Percentiles rank a stretch among this genome's conserved stretches.
phyloP scores from a whole-genome alignment of 2,113 vertebrate genomes.

The Ibidorhyncha struthersii region DNA sequence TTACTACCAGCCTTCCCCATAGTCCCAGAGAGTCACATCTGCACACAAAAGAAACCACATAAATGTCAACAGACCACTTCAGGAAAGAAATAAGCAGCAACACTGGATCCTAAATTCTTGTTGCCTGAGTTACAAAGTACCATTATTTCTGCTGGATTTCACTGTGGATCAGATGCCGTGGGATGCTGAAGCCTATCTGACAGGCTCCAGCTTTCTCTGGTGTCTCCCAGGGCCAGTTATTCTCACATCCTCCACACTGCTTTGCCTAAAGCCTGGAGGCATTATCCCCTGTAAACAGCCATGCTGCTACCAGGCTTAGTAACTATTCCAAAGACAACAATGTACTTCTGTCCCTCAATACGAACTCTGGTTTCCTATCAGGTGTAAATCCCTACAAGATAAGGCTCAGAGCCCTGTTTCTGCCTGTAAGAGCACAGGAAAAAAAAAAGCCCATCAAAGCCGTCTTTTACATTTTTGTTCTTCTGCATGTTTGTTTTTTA shows the following conservation, averaged over 20 bases:
- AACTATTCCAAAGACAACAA: slow-evolving; percentile 43
- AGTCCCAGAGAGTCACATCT: not conserved
- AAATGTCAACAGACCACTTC: slow-evolving; percentile 14
- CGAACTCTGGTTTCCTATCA: not conserved
- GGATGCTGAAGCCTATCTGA: not conserved
- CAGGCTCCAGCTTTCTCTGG: not conserved
- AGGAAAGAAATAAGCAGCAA: slow-evolving; percentile 19
- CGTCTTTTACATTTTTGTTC: not conserved
- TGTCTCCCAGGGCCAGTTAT: slow-evolving; percentile 20
- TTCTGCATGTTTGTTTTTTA: not conserved
- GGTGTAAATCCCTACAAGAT: slow-evolving; percentile 41
- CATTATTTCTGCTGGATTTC: slow-evolving; percentile 27
- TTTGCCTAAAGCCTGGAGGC: slow-evolving; percentile 34
- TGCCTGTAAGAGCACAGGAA: not conserved
- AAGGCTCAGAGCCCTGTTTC: not conserved
- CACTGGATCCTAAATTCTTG: not conserved
- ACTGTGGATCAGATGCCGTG: not conserved
- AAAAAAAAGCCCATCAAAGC: not conserved
- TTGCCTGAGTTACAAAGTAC: slow-evolving; percentile 10
- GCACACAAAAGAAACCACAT: slow-evolving; percentile 1
- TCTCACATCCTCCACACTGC: not conserved
- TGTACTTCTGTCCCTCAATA: not conserved
- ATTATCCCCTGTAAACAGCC: slow-evolving; percentile 26
- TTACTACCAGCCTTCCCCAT: not conserved
- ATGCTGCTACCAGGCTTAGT: not conserved